A percentile compares a stretch with the other conserved stretches of the same genome.
These are phyloP conservation scores for Cromileptes altivelis DNA, from an alignment of 2,113 vertebrate species.

Conservation along the genomic window DNA sequence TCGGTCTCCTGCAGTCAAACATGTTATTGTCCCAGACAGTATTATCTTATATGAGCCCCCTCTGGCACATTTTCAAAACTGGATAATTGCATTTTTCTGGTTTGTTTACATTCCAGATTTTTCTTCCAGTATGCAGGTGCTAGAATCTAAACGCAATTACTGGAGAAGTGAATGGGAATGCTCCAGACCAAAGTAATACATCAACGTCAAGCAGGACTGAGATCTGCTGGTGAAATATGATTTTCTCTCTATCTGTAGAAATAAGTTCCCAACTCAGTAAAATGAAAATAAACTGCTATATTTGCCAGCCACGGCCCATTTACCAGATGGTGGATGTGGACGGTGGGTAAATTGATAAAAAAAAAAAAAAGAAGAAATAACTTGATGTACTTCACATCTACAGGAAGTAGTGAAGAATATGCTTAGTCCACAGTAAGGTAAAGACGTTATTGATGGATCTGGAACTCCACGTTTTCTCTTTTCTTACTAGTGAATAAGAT, in stretches of 20 bases:
- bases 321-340: slow-evolving; percentile 51
- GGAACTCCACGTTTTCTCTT: slow-evolving; percentile 14
- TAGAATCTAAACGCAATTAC: slow-evolving; percentile 67
- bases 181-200: slow-evolving; percentile 67
- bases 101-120: slow-evolving; percentile 68
- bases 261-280: slow-evolving; percentile 63
- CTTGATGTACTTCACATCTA: slow-evolving; percentile 34
- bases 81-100: slow-evolving; percentile 60
- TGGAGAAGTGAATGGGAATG: slow-evolving; percentile 55
- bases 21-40: slow-evolving; percentile 23
- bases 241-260: slow-evolving; percentile 69
- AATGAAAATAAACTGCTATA: slow-evolving; percentile 68
- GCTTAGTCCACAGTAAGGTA: slow-evolving; percentile 16
- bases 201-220: slow-evolving; percentile 71
- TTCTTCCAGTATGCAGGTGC: slow-evolving; percentile 49
- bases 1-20: slow-evolving; percentile 33
- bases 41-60: slow-evolving; percentile 31
- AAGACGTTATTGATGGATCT: slow-evolving; percentile 37
- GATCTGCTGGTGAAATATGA: slow-evolving; percentile 64
- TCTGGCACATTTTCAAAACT: slow-evolving; percentile 31
- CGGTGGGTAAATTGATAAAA: slow-evolving; percentile 44
- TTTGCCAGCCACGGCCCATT: slow-evolving; percentile 56
- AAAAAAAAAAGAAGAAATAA: slow-evolving; percentile 26
- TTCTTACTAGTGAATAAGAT: slow-evolving; percentile 34
- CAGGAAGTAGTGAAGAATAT: slow-evolving; percentile 31